phyloP scores from a whole-genome alignment of 2,797 vertebrate species.

The Pteropus rufus region DNA sequence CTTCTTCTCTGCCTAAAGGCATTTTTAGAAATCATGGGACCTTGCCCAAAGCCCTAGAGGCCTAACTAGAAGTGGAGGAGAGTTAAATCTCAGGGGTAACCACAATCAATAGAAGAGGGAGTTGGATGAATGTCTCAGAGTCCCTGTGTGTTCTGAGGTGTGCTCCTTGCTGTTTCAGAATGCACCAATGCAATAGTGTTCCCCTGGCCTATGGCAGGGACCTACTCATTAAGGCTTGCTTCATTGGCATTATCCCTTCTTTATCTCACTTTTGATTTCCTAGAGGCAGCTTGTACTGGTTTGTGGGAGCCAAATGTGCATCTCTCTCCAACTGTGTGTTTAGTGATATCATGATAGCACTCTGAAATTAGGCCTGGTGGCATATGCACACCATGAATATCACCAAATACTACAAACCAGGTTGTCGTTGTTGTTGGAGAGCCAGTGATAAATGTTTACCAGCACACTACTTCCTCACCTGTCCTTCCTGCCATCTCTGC shows the following conservation, averaged over 20 bases:
- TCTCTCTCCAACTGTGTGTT: neutral
- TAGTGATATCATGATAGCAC: neutral
- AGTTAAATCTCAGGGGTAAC: neutral
- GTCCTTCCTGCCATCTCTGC: neutral
- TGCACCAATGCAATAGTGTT: too few species aligned
- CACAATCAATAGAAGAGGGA: neutral
- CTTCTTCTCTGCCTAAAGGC: neutral
- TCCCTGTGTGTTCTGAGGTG: neutral
- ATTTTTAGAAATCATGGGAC: neutral
- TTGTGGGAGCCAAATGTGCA: neutral
- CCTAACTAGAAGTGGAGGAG: neutral
- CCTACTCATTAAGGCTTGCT: neutral
- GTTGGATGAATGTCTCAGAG: neutral
- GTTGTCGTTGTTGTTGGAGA: neutral
- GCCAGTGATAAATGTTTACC: neutral
- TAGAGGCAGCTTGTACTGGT: too few species aligned
- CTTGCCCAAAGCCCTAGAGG: neutral
- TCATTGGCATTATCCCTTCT: neutral
- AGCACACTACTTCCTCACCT: neutral
- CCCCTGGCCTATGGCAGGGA: neutral
- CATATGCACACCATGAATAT: neutral
- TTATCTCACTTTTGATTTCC: neutral
- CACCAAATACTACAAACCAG: neutral
- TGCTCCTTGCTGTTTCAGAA: neutral
- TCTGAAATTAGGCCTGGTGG: neutral